A percentile compares a stretch with the other conserved stretches of the same genome.
These are phyloP conservation scores for Brachyalestes nurse DNA, from an alignment of 2,797 vertebrate species.

Conservation along the genomic window DNA sequence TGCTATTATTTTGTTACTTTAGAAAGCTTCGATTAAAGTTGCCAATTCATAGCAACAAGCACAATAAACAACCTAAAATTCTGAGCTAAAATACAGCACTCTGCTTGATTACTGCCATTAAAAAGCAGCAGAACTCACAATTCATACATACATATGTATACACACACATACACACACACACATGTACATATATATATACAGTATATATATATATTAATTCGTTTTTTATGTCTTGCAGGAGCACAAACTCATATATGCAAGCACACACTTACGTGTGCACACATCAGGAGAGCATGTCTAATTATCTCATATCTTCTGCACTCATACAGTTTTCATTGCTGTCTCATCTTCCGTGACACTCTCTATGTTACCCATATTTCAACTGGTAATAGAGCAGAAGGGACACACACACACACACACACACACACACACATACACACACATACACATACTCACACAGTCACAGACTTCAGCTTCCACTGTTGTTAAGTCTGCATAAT, in stretches of 20 bases:
- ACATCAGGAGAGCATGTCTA: conserved; percentile 18
- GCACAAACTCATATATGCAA: background rate
- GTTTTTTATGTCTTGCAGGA: background rate
- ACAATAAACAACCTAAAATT: background rate
- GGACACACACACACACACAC: background rate
- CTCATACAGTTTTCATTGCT: conserved; percentile 17
- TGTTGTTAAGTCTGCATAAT: too few species aligned
- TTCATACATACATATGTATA: too few species aligned
- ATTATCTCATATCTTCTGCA: conserved; percentile 16
- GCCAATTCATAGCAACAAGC: background rate
- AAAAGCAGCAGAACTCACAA: background rate
- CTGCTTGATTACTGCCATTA: conserved; percentile 6
- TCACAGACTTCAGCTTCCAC: too few species aligned
- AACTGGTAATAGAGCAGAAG: conserved; percentile 15
- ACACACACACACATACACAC: background rate
- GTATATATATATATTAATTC: too few species aligned
- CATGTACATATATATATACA: too few species aligned
- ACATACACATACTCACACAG: too few species aligned
- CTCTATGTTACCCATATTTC: conserved; percentile 3
- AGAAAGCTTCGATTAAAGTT: background rate
- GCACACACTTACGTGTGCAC: background rate
- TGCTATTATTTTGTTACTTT: background rate
- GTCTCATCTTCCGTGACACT: background rate
- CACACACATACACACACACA: too few species aligned
- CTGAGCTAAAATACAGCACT: conserved; percentile 9